Evolutionary conservation across 2,797 vertebrate species (phyloP).

Genomic region (Hapalemur alaotrensis): DNA sequence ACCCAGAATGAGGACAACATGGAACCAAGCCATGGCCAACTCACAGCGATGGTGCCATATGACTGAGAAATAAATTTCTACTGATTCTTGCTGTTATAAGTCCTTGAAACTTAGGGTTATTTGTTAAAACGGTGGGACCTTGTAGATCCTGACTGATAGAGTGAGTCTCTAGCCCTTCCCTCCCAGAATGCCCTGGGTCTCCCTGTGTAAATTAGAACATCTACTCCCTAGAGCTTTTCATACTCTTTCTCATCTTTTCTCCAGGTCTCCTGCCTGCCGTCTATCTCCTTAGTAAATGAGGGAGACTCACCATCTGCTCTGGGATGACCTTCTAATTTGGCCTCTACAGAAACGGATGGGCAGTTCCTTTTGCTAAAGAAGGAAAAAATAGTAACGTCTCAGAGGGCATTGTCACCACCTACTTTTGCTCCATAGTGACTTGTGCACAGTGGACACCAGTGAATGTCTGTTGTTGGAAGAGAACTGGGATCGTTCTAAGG

Average conservation of each 20-base stretch:
- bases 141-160: not conserved
- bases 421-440: not conserved
- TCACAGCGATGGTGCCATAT: accelerated
- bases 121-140: not conserved
- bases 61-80: not conserved
- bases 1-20: not conserved
- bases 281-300: not conserved
- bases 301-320: not conserved
- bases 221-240: not conserved
- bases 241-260: not conserved
- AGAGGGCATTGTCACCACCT: not conserved
- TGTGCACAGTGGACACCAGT: not conserved
- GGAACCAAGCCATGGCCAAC: not conserved
- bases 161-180: not conserved
- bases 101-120: not conserved
- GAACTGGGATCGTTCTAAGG: not conserved
- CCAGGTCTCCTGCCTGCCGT: not conserved
- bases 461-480: not conserved
- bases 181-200: not conserved
- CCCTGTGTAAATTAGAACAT: not conserved
- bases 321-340: not conserved
- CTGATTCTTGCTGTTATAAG: not conserved
- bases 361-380: not conserved
- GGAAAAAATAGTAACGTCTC: not conserved
- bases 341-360: not conserved